Evolutionary conservation across 2,113 vertebrate species (phyloP).

Genomic region (Delphinus delphis): DNA sequence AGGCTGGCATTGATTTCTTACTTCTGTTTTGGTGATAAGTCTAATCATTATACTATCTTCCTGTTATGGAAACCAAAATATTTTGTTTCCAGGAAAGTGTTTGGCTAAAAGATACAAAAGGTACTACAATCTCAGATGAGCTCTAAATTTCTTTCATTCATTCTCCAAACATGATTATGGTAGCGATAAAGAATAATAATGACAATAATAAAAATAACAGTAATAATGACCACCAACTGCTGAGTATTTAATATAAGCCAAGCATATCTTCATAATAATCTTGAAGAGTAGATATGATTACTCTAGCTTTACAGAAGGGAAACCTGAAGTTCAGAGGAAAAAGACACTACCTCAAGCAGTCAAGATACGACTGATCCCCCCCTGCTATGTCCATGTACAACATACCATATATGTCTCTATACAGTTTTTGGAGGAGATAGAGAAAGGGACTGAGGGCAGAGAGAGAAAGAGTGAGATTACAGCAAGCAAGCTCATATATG

Average conservation of each 20-base stretch:
- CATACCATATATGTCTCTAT: not conserved
- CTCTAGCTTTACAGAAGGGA: not conserved
- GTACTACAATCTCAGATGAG: not conserved
- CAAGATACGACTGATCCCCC: not conserved
- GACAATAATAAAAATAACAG: not conserved
- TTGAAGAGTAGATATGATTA: not conserved
- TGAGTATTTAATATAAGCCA: not conserved
- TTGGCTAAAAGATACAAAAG: slow-evolving; percentile 60
- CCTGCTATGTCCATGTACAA: fast-evolving
- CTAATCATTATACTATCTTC: slow-evolving; percentile 50
- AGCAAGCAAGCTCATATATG: too few species aligned
- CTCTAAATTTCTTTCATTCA: not conserved
- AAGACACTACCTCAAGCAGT: not conserved
- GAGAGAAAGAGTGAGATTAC: not conserved
- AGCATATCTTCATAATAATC: not conserved
- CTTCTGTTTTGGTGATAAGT: slow-evolving; percentile 71
- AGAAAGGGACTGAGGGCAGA: not conserved
- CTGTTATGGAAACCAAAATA: slow-evolving; percentile 61
- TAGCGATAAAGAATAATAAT: not conserved
- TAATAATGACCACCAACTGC: not conserved
- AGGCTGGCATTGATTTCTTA: slow-evolving; percentile 58
- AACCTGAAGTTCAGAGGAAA: not conserved
- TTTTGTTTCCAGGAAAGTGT: slow-evolving; percentile 56
- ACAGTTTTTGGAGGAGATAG: not conserved
- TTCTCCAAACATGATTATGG: not conserved